A percentile compares a stretch with the other conserved stretches of the same genome.
Evolutionary conservation across 1,140 invertebrate species (phyloP).

Genomic region (Eciton burchellii): DNA sequence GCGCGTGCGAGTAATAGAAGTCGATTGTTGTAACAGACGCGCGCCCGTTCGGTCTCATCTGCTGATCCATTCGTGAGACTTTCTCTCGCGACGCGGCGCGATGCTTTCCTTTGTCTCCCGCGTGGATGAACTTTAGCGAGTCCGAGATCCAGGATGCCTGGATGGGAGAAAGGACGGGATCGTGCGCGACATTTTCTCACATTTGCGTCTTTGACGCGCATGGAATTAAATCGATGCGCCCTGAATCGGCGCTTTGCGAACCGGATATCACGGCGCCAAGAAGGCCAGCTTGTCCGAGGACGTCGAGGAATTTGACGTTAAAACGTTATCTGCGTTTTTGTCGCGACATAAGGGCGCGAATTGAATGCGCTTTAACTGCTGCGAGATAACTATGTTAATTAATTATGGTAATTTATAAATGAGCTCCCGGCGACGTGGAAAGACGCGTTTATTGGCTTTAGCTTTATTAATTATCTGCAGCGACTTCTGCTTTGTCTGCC

Average conservation of each 20-base stretch:
- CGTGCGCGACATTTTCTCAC: slow-evolving; percentile 31
- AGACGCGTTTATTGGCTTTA: slow-evolving; percentile 4
- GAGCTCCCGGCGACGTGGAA: not conserved
- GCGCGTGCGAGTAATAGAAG: slow-evolving; percentile 39
- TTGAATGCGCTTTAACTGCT: slow-evolving; percentile 31
- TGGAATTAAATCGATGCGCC: not conserved
- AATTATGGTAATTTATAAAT: slow-evolving; percentile 29
- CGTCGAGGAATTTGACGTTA: not conserved
- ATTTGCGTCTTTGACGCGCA: not conserved
- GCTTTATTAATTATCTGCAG: slow-evolving; percentile 13
- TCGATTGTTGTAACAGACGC: slow-evolving; percentile 46
- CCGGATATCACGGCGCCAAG: not conserved
- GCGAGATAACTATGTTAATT: slow-evolving; percentile 29
- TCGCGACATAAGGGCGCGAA: not conserved
- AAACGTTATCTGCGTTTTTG: slow-evolving; percentile 6
- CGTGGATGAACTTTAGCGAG: slow-evolving; percentile 33
- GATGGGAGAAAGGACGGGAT: slow-evolving; percentile 1
- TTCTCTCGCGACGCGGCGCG: slow-evolving; percentile 32
- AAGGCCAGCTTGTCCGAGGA: not conserved
- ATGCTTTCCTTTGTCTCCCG: slow-evolving; percentile 34
- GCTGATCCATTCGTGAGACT: slow-evolving; percentile 32
- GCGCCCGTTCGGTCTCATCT: slow-evolving; percentile 16
- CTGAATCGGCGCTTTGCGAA: not conserved
- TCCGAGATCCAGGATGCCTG: not conserved
- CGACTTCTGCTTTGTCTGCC: not conserved